Conservation (phyloP, 2,113 vertebrate species). For the Oncorhynchus mykiss region DNA sequence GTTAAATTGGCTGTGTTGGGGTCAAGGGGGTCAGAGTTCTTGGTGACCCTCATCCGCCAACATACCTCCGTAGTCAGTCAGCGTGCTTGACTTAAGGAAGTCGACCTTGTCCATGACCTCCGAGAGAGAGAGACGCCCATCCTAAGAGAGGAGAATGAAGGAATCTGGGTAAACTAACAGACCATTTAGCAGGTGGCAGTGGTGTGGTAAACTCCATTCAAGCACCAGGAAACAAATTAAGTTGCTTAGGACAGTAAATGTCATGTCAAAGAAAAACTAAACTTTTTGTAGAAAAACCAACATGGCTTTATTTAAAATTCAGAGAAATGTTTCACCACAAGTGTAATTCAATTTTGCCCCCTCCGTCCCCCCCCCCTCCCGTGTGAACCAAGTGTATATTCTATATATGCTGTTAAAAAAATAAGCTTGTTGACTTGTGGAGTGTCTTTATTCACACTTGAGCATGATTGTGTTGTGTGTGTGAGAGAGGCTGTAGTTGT, state of each 20-base stretch:
- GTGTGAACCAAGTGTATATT: not conserved
- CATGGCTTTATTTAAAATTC: constrained; percentile 49
- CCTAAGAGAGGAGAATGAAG: constrained; percentile 54
- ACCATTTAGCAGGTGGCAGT: too few species aligned
- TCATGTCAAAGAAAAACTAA: not conserved
- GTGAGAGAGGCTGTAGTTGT: not conserved
- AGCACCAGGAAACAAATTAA: not conserved
- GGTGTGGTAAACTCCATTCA: too few species aligned
- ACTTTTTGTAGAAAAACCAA: constrained; percentile 34
- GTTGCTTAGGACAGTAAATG: not conserved
- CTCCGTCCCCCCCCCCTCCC: not conserved
- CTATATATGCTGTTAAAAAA: not conserved
- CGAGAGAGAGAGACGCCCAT: constrained; percentile 61
- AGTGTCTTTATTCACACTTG: constrained; percentile 7
- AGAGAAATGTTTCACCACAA: constrained; percentile 24
- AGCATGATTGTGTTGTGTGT: not conserved
- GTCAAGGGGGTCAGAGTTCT: too few species aligned
- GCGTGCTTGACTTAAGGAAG: constrained; percentile 66
- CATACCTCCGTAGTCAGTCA: constrained; percentile 74
- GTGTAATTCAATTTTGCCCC: constrained; percentile 10
- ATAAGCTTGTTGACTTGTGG: not conserved
- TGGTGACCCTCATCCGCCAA: not conserved
- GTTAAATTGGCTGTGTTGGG: too few species aligned
- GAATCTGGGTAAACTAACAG: too few species aligned
- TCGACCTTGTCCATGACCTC: constrained; percentile 68